Evolutionary conservation across 1,140 invertebrate genomes (phyloP), one percentile per base, ranked within the genome.

Genomic region (Temnothorax nylanderi): DNA sequence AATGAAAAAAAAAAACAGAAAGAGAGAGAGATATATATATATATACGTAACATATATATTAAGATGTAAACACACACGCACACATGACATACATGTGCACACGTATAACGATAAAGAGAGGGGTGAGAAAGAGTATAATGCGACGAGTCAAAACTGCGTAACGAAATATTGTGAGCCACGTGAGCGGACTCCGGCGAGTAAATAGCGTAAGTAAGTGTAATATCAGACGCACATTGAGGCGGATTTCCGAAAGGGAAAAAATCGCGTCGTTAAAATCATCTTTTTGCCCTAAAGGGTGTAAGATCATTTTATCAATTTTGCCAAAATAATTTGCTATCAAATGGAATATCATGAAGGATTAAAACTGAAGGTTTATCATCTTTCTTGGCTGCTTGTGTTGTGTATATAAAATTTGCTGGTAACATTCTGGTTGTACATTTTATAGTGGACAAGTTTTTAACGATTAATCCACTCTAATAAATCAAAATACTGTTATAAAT

Each of bases 121-220:
- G 62, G 37, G 26, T 69, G 60, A 85, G 58, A 65, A 37, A 86
- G 34, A 81, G 44, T 41, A 13, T 71, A 21, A 71, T 60, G 54
- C 44, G 56, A 80, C 34, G 37, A 77, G 62, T 84, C 58, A 85
- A 58, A 84, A 60, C 60, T 85, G 32, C 64, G 47, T 81, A 69
- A 81, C 34, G 64, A 77, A 37, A 77, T 65, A 86, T 49, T 67
- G 58, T 65, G 37, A 41, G 81, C 75, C 87, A 90, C 88, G 89
- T 87, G 87, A 74, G 85, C 80, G 67, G 80, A 86, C 77, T 75
- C 44, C 87, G 92, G 89, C 91, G 91, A 92, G 92, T 92, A 88
- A 81, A 47, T 80, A 54, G 62, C 56, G 32, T 81, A 81, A 77
- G 41, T 49, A 67, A 84, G 26, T n/a, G 5, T 84, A 84, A 74